Evolutionary conservation across 2,888 invertebrate species (phyloP), one percentile per base, ranked within the genome.

Genomic region (Drosophila meridiana): DNA sequence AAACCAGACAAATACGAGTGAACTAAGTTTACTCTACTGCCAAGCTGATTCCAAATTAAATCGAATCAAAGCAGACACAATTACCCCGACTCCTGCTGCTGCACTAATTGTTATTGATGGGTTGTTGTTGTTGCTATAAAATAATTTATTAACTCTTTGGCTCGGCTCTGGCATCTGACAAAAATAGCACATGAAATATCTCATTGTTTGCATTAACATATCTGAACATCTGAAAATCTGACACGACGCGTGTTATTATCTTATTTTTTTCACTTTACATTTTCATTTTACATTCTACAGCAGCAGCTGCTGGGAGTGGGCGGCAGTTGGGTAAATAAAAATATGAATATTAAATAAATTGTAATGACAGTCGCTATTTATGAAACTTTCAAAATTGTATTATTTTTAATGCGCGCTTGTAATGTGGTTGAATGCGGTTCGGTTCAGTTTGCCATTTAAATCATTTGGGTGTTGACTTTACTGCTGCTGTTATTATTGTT

Each of bases 301-400:
- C 40, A 64, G 32, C 56, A 45, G 47, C 50, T 66, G 67, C 45
- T 40, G 32, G 1, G 14, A 40, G 34, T 57, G 48, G 26, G 48
- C 34, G 43, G 28, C 11, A 8, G 9, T 42, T 26, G 53, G 56
- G 67, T 56, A 50, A 55, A 67, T 53, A 63, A 59, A 50, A 50
- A 59, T 28, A 67, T 6, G 11, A 56, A 56, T 42, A 42, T 69
- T 60, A 52, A 60, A 78, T 80, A 76, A 69, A 80, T 69, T 76
- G 68, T 60, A 78, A 76, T 76, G 80, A 63, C 78, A 76, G 65
- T 66, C 59, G 72, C 66, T 76, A 76, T 78, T 78, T 80, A 80
- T 80, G 69, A 69, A 86, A 88, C 63, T 84, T 88, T 81, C 72
- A 73, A 84, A 81, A 74, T 86, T 88, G 55, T 81, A 83, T 86